phyloP scores from a whole-genome alignment of 2,113 vertebrate species.

The Pao palembangensis region DNA sequence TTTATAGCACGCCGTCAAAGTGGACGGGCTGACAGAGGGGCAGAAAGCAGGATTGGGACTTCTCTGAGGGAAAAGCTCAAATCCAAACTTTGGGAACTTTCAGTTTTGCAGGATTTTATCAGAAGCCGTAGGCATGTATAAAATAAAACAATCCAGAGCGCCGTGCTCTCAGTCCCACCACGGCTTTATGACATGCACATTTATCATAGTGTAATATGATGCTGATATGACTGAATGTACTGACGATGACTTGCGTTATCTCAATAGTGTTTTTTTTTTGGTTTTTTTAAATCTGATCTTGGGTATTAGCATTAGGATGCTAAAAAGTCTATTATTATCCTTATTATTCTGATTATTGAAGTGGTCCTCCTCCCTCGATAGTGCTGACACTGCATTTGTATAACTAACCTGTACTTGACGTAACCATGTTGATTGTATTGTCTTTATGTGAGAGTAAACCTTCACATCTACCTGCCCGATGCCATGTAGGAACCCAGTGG shows the following conservation, averaged over 20 bases:
- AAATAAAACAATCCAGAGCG: constrained; percentile 16
- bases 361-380: constrained; percentile 78
- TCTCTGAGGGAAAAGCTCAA: constrained; percentile 20
- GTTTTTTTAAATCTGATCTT: constrained; percentile 29
- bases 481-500: constrained; percentile 86
- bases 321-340: constrained; percentile 75
- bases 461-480: constrained; percentile 81
- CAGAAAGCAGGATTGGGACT: constrained; percentile 17
- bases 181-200: constrained; percentile 82
- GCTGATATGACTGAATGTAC: constrained; percentile 91
- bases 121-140: background rate
- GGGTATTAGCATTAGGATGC: constrained; percentile 58
- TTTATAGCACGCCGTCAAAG: constrained; percentile 75
- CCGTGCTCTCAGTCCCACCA: constrained; percentile 15
- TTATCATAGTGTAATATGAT: constrained; percentile 79
- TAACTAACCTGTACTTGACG: constrained; percentile 90
- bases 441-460: constrained; percentile 89
- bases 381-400: constrained; percentile 76
- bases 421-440: constrained; percentile 96
- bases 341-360: constrained; percentile 67
- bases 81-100: constrained; percentile 26
- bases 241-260: constrained; percentile 81
- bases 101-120: constrained; percentile 26
- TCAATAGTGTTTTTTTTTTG: constrained; percentile 24
- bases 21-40: constrained; percentile 1